Base-by-base conservation (phyloP, 1,140 invertebrate species). In the Pseudomyrmex dendroicus region DNA sequence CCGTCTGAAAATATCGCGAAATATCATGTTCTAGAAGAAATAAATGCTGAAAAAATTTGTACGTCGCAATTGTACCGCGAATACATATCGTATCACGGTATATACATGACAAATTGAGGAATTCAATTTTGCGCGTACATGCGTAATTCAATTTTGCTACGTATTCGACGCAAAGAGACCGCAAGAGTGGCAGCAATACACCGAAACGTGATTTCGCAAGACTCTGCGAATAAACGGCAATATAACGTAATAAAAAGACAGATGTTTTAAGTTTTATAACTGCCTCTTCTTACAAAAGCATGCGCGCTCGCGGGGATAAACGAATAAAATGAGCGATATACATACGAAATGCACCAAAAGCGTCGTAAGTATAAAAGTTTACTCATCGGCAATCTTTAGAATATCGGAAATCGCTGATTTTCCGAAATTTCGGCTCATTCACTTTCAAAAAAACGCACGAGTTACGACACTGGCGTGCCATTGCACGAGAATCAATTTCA, bases 401-500 rank as follows among this genome's bases (percentile, higher is more conserved):
- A 70, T 80, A 80, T 10, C 56, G 44, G 8, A 57, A 70, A 68
- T 59, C 66, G 48, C 0, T n/a, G 12, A 76, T 76, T 76, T 76
- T 54, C n/a, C 20, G 15, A 22, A 74, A 63, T 62, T 74, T 62
- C 15, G 20, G 2, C 8, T 80, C 44, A 57, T 54, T 80, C 52
- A 17, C n/a, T n/a, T n/a, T n/a, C 20, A 35, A 7, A 35, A 64
- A 64, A 62, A 13, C 46, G 17, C 50, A 12, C 17, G 50, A 57
- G 44, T 80, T 84, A 80, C 35, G 35, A 35, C 48, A 52, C n/a
- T 10, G 25, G 20, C 5, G 20, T 50, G 61, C 8, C 76, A 50
- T 22, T 59, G 12, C 54, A 5, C 50, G 66, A 1, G 56, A 85
- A 85, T 86, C 66, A 82, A 89, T 87, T 89, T 87, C 13, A 59